A percentile compares a stretch with the other conserved stretches of the same genome.
These are phyloP conservation scores for Pomatostomus ruficeps DNA, from an alignment of 2,113 vertebrate species.

Conservation along the genomic window DNA sequence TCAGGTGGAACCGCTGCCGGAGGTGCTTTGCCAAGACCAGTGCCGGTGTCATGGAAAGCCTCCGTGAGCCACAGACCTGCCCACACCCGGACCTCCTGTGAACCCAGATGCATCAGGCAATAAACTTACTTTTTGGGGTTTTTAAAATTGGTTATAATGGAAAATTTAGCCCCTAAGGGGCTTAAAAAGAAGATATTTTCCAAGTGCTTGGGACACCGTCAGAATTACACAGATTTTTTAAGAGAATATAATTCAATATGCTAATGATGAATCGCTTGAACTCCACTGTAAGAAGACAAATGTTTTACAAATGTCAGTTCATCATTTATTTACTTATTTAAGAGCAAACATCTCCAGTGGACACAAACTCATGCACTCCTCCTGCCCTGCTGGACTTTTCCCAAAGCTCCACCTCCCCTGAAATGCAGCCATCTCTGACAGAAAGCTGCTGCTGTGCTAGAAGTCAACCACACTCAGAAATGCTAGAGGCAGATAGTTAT, in stretches of 20 bases:
- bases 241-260: neutral
- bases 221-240: neutral
- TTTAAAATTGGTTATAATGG: neutral
- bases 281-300: neutral
- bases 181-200: neutral
- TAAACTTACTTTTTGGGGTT: neutral
- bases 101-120: neutral
- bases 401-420: neutral
- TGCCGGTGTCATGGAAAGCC: rapidly evolving
- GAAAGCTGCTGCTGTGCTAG: neutral
- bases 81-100: neutral
- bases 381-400: neutral
- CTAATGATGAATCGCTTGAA: neutral
- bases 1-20: rapidly evolving
- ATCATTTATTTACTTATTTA: neutral
- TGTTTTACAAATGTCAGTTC: neutral
- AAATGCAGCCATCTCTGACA: neutral
- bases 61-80: neutral
- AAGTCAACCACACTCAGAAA: neutral
- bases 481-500: neutral
- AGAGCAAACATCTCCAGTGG: neutral
- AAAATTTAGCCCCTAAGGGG: neutral
- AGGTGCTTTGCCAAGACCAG: neutral
- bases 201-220: neutral
- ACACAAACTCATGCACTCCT: neutral